Base-by-base conservation (phyloP, 1,140 invertebrate genomes). In the Calephelis virginiensis region DNA sequence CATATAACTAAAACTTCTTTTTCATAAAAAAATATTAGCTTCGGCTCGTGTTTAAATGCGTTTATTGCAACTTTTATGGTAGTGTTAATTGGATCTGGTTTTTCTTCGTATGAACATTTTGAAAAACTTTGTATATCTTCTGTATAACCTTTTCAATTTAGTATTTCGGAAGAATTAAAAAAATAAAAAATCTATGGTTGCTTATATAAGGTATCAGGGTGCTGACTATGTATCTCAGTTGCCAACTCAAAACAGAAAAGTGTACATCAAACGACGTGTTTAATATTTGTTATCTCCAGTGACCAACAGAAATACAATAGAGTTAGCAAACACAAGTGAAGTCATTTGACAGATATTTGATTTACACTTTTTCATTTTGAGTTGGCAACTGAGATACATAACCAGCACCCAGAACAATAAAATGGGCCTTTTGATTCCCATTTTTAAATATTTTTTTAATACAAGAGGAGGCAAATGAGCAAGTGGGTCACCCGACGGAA, bases 351-450 rank as follows among this genome's bases (percentile, higher is more conserved):
- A n/a, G n/a, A n/a, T n/a, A n/a, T n/a, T n/a, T n/a, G n/a, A n/a
- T n/a, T n/a, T n/a, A n/a, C n/a, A n/a, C n/a, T n/a, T n/a, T n/a
- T n/a, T n/a, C n/a, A n/a, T n/a, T n/a, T n/a, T n/a, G n/a, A n/a
- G n/a, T n/a, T n/a, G n/a, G n/a, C n/a, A n/a, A n/a, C n/a, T n/a
- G n/a, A n/a, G n/a, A n/a, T n/a, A n/a, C n/a, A n/a, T n/a, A n/a
- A n/a, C n/a, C n/a, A n/a, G n/a, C n/a, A n/a, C n/a, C n/a, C n/a
- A n/a, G n/a, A n/a, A n/a, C n/a, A n/a, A n/a, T n/a, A n/a, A n/a
- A n/a, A n/a, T 60, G 73, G 77, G 59, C 85, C 85, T 85, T 66
- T 87, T 85, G n/a, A 74, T 14, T 59, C 76, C 80, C 11, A 17
- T 68, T 63, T 75, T 48, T 47, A 74, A 7, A 67, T 79, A 28